phyloP scores from a whole-genome alignment of 2,113 vertebrate genomes.

The Platichthys stellatus region DNA sequence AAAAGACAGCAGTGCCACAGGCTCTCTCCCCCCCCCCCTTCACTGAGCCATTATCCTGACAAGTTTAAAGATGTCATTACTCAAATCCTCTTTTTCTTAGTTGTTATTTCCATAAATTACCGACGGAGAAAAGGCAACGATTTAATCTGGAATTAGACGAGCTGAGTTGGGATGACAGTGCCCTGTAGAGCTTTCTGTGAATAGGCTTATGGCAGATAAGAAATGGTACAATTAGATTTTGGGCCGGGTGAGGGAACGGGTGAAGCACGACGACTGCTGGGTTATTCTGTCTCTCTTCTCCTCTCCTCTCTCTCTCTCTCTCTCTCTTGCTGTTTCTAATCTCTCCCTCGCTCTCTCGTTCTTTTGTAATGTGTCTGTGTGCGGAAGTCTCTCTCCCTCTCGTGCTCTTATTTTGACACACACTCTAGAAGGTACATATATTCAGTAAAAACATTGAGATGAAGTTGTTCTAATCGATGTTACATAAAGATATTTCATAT shows the following conservation, averaged over 20 bases:
- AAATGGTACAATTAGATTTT: conserved; percentile 79
- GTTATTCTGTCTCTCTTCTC: conserved; percentile 24
- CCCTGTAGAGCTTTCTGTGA: conserved; percentile 79
- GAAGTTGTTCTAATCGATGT: neutral
- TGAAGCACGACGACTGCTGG: conserved; percentile 49
- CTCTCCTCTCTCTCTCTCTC: conserved; percentile 9
- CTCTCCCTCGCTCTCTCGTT: neutral
- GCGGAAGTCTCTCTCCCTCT: neutral
- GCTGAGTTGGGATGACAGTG: conserved; percentile 75
- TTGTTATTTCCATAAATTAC: conserved; percentile 85
- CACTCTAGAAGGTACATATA: neutral
- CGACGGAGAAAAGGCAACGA: conserved; percentile 75
- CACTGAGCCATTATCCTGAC: conserved; percentile 76
- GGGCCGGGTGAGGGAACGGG: conserved; percentile 55
- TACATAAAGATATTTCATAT: no score
- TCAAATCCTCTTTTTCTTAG: conserved; percentile 83
- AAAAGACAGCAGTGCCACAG: conserved; percentile 61
- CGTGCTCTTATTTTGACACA: neutral
- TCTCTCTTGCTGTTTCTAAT: neutral
- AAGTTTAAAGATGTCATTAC: conserved; percentile 84
- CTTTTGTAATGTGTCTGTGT: no score
- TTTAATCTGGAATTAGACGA: conserved; percentile 79
- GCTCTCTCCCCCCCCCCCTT: conserved; percentile 52
- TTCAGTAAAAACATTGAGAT: neutral
- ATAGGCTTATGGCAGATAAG: conserved; percentile 80